Evolutionary conservation across 2,888 invertebrate species (phyloP), one percentile per base, ranked within the genome.

Genomic region (Catocala sponsa): DNA sequence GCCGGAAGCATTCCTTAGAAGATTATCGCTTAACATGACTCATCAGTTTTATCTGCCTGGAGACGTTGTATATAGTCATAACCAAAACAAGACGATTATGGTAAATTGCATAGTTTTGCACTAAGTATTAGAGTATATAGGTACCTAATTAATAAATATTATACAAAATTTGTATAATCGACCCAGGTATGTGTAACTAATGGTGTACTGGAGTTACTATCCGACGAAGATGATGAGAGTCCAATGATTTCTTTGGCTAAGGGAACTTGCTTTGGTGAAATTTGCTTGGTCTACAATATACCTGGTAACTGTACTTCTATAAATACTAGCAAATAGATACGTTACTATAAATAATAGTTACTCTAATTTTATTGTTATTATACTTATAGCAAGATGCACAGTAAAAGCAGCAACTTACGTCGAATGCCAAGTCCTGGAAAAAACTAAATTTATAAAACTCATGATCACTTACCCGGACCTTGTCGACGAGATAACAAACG

Each of bases 181-280:
- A 5, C 5, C 32, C 41, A 95, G 95, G 84, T 95, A 59, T 95
- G 95, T 76, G 82, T 95, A 35, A 92, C 92, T 11, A 92, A 82
- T 74, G 95, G 95, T 10, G 92, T 93, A 15, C 75, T 95, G 59
- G 94, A 95, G 76, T 81, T 95, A 48, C 80, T 95, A 46, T 95
- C 95, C 0, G 94, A 94, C 68, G 95, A 95, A 88, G 95, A 95
- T 59, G 92, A 95, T 64, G 92, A 93, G 80, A 95, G 94, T 65
- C 94, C 95, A 7, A 94, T 95, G 88, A 92, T 95, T 72, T 94
- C 95, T 11, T 93, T 95, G 70, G 85, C 87, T 25, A 91, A 93
- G 66, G 95, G 95, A 4, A 94, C 95, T 6, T 94, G 94, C 76
- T 89, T 95, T 65, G 95, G 95, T 4, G 95, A 95, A 90, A 91